A percentile compares a stretch with the other conserved stretches of the same genome.
These are phyloP conservation scores for Nymphalis urticae DNA, from an alignment of 2,888 invertebrate genomes.

Conservation along the genomic window DNA sequence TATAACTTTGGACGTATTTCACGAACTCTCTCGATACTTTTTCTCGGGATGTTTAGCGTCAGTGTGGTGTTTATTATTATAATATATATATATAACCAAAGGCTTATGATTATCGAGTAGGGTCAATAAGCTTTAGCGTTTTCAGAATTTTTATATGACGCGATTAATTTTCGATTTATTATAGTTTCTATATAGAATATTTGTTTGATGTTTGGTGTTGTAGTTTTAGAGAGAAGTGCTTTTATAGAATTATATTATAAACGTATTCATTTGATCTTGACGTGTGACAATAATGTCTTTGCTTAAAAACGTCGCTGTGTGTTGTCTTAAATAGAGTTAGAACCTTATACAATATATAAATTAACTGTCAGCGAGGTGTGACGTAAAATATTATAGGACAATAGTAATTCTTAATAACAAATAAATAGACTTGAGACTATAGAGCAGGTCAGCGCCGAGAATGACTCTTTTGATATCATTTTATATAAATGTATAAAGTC, in stretches of 20 bases:
- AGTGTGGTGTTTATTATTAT: conserved; percentile 39
- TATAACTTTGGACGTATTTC: conserved; percentile 41
- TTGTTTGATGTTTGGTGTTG: conserved; percentile 78
- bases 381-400: not conserved
- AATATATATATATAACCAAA: not conserved
- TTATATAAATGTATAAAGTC: conserved; percentile 12
- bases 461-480: conserved; percentile 19
- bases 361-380: too few relatives aligned
- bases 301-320: not conserved
- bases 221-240: conserved; percentile 75
- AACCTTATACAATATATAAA: not conserved
- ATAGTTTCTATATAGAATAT: conserved; percentile 49
- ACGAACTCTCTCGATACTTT: conserved; percentile 58
- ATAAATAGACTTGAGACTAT: not conserved
- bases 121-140: conserved; percentile 64
- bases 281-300: not conserved
- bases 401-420: not conserved
- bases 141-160: conserved; percentile 57
- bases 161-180: conserved; percentile 49
- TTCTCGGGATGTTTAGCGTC: conserved; percentile 53
- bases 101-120: conserved; percentile 16
- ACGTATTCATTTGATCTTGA: not conserved
- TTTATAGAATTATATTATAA: conserved; percentile 64
- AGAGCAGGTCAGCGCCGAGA: not conserved
- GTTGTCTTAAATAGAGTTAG: not conserved